Evolutionary conservation across 2,113 vertebrate species (phyloP).

Genomic region (Apeltes quadracus): DNA sequence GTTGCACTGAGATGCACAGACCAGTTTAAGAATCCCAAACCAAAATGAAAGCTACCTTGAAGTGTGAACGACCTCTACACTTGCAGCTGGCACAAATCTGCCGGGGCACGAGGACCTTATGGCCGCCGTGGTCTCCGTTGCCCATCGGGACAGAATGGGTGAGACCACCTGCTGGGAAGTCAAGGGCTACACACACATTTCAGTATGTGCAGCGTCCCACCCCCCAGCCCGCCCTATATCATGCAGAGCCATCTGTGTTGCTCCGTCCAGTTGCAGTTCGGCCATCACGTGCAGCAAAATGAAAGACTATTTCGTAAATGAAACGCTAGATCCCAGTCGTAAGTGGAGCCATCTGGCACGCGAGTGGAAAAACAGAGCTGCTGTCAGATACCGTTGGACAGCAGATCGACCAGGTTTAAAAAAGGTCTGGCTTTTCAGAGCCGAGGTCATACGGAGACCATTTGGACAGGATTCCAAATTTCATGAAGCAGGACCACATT

Average conservation of each 20-base stretch:
- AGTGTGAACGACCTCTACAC: neutral
- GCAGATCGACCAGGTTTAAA: neutral
- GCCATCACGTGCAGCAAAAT: neutral
- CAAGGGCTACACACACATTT: constrained; percentile 5
- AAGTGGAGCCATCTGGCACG: neutral
- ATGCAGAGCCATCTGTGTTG: constrained; percentile 31
- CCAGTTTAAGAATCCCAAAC: neutral
- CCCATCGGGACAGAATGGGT: constrained; percentile 28
- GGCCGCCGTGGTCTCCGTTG: constrained; percentile 22
- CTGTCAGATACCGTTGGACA: neutral
- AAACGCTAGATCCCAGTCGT: neutral
- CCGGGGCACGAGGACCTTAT: constrained; percentile 31
- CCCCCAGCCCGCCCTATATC: constrained; percentile 13
- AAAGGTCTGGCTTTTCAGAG: neutral
- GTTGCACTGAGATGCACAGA: neutral
- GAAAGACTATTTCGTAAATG: neutral
- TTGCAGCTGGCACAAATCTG: constrained; percentile 20
- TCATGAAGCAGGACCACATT: neutral
- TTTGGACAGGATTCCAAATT: neutral
- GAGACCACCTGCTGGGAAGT: constrained; percentile 31
- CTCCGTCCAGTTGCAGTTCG: neutral
- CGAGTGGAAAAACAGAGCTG: neutral
- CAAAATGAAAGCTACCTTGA: neutral
- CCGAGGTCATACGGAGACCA: neutral
- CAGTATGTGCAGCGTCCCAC: constrained; percentile 1